phyloP scores from a whole-genome alignment of 2,888 invertebrate species.

The Tachina lurida region DNA sequence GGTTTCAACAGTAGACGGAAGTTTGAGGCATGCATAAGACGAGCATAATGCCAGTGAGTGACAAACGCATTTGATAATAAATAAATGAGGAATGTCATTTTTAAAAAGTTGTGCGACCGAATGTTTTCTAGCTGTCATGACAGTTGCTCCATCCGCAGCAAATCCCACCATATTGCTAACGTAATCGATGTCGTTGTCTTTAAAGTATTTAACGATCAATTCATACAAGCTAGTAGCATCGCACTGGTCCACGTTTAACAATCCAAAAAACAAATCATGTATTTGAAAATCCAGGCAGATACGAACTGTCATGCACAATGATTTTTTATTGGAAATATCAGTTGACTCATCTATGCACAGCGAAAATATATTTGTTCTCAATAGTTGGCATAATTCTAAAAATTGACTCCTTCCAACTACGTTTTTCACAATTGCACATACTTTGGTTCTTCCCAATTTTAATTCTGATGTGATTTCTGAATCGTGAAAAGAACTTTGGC shows the following conservation, averaged over 20 bases:
- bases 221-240: constrained; percentile 39
- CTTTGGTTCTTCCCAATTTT: constrained; percentile 19
- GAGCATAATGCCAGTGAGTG: too few species aligned
- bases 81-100: too few species aligned
- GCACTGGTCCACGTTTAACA: constrained; percentile 69
- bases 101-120: constrained; percentile 74
- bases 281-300: constrained; percentile 40
- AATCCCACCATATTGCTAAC: too few species aligned
- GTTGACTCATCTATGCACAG: too few species aligned
- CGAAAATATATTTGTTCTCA: constrained; percentile 14
- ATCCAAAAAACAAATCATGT: constrained; percentile 40
- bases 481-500: constrained; percentile 10
- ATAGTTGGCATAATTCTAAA: too few species aligned
- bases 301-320: too few species aligned
- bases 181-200: too few species aligned
- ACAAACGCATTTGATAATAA: too few species aligned
- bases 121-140: constrained; percentile 77
- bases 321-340: too few species aligned
- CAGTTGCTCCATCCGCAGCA: constrained; percentile 77
- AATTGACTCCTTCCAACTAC: neutral
- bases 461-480: constrained; percentile 11
- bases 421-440: constrained; percentile 26
- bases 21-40: constrained; percentile 74
- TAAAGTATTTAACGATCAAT: too few species aligned
- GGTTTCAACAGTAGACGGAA: constrained; percentile 63